A percentile compares a stretch with the other conserved stretches of the same genome.
Evolutionary conservation across 1,140 invertebrate genomes (phyloP).

Genomic region (Cotesia chilonis): DNA sequence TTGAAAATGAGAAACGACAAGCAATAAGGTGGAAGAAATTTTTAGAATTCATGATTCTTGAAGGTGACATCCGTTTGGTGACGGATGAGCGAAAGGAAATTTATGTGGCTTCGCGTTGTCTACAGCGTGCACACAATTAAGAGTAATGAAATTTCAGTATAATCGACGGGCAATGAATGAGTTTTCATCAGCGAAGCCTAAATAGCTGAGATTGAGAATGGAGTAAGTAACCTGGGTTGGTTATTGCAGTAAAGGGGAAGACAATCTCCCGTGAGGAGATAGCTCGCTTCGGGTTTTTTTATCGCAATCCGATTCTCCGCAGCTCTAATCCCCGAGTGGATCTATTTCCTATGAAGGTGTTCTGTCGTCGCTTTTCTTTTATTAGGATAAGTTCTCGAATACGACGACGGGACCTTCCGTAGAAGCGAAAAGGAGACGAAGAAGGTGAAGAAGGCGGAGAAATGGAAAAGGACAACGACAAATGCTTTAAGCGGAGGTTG

Average conservation of each 20-base stretch:
- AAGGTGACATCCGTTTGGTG: slow-evolving; percentile 22
- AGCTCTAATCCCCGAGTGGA: slow-evolving; percentile 48
- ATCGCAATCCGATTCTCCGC: neutral
- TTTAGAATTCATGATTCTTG: slow-evolving; percentile 7
- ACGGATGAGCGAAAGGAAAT: slow-evolving; percentile 28
- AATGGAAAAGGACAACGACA: slow-evolving; percentile 29
- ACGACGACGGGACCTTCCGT: slow-evolving; percentile 16
- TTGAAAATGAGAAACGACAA: neutral
- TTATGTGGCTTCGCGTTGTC: slow-evolving; percentile 26
- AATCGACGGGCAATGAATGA: slow-evolving; percentile 47
- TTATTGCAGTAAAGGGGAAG: slow-evolving; percentile 47
- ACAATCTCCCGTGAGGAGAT: slow-evolving; percentile 68
- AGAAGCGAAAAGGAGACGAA: slow-evolving; percentile 39
- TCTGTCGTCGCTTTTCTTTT: slow-evolving; percentile 20
- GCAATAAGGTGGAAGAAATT: slow-evolving; percentile 23
- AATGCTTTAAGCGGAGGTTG: slow-evolving; percentile 42
- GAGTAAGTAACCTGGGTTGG: slow-evolving; percentile 36
- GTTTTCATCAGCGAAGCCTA: slow-evolving; percentile 53
- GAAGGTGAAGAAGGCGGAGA: slow-evolving; percentile 40
- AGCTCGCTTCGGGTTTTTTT: slow-evolving; percentile 38
- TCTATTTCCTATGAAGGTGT: slow-evolving; percentile 63
- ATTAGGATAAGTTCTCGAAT: neutral
- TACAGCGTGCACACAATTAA: slow-evolving; percentile 38
- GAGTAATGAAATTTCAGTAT: slow-evolving; percentile 64
- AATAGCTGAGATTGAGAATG: slow-evolving; percentile 21